Base-by-base conservation (phyloP, 2,113 vertebrate genomes). In the Mesoclemmys tuberculata region DNA sequence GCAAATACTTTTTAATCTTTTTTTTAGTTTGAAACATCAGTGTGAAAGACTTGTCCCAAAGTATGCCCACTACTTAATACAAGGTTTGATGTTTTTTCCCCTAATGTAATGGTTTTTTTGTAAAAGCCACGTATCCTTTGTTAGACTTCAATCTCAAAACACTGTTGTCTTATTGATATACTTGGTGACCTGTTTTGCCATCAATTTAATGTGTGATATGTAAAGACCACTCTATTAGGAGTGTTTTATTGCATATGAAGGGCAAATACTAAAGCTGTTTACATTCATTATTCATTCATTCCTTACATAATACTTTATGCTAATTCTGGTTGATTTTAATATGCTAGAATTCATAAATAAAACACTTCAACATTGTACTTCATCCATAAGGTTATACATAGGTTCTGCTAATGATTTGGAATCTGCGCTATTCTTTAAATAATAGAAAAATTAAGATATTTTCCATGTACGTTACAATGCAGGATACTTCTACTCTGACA, bases 381-480 rank as follows among this genome's bases (percentile, higher is more conserved):
- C 29, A 61, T 35, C 58, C 13, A 14, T 92, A 86, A 61, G 94
- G 92, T 86, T 82, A 0, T 56, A 78, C 61, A 8, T 87, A 38
- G 16, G 35, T 82, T 94, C 71, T 93, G n/a, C 87, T 97, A 77
- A 85, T 83, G 0, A 54, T 85, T 94, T 91, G 16, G 6, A 90
- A 75, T 90, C 51, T 74, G 83, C 90, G 35, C 35, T 88, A 24
- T 8, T n/a, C 74, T 74, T 87, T 80, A 74, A 93, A 38, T 49
- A 64, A 46, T 0, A 1, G 48, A 58, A 41, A 89, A 95, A 78
- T 84, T 49, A 94, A 58, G 3, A 8, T 46, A 2, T 80, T 93
- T 94, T 89, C 85, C 22, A 41, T 92, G 87, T 80, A 38, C 48
- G 26, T 90, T n/a, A 84, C 92, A 77, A n/a, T 91, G 38, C 54